phyloP scores from a whole-genome alignment of 2,888 invertebrate species.

The Choreutis nemorana region DNA sequence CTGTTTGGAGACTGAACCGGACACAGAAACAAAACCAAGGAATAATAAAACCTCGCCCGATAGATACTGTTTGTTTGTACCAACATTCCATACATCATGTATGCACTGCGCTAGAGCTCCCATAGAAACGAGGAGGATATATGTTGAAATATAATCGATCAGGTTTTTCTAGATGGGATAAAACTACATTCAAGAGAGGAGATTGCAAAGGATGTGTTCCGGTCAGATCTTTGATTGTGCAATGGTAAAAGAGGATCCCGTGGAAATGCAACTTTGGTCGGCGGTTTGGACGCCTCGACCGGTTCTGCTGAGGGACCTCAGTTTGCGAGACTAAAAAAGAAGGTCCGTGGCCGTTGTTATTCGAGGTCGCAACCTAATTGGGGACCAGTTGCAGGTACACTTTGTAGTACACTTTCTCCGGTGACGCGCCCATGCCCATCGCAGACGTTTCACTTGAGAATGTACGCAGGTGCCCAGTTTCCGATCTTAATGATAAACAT shows the following conservation, averaged over 20 bases:
- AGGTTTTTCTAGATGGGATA: no score
- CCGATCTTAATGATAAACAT: constrained; percentile 23
- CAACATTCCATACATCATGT: no score
- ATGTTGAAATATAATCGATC: no score
- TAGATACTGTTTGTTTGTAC: no score
- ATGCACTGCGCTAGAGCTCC: no score
- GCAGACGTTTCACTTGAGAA: constrained; percentile 41
- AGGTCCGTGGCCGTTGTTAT: constrained; percentile 39
- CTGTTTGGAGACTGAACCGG: constrained; percentile 34
- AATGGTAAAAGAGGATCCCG: no score
- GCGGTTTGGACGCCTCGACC: constrained; percentile 14
- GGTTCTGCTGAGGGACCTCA: constrained; percentile 20
- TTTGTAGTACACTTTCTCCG: constrained; percentile 62
- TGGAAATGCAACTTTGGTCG: no score
- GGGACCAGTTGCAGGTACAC: constrained; percentile 49
- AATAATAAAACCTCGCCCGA: constrained; percentile 5
- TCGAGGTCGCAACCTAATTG: constrained; percentile 62
- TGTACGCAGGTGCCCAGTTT: constrained; percentile 24
- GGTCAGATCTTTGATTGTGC: no score
- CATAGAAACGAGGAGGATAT: no score
- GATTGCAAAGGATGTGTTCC: no score
- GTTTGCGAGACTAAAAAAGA: constrained; percentile 32
- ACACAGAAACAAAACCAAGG: constrained; percentile 27
- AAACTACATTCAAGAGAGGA: no score
- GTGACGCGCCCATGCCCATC: constrained; percentile 43